Percentiles rank a stretch among this genome's conserved stretches.
Evolutionary conservation across 1,140 invertebrate species (phyloP).

Genomic region (Chelonus insularis): DNA sequence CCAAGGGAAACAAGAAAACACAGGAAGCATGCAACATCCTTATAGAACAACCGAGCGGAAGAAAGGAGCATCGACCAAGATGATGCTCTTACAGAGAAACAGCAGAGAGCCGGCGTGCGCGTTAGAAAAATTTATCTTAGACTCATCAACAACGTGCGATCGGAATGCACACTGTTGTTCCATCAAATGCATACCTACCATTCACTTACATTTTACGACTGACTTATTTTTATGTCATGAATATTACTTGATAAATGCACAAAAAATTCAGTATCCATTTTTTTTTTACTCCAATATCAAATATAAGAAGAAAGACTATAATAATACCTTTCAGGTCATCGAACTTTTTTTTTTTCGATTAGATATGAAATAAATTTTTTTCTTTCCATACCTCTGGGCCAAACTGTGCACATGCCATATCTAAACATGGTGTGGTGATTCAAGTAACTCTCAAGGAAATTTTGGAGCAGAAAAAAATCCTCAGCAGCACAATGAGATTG

Average conservation of each 20-base stretch:
- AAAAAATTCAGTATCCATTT: too few relatives aligned
- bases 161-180: too few relatives aligned
- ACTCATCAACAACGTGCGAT: too few relatives aligned
- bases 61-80: conserved; percentile 21
- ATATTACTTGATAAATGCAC: too few relatives aligned
- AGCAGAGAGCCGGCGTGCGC: not conserved
- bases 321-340: too few relatives aligned
- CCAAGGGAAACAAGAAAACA: conserved; percentile 25
- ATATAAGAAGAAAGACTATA: too few relatives aligned
- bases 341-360: too few relatives aligned
- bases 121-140: too few relatives aligned
- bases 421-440: conserved; percentile 17
- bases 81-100: not conserved
- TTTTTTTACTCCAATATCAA: too few relatives aligned
- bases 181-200: too few relatives aligned
- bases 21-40: conserved; percentile 14
- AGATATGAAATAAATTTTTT: conserved; percentile 9
- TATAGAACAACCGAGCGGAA: conserved; percentile 13
- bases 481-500: not conserved
- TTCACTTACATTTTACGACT: too few relatives aligned
- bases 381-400: conserved; percentile 7
- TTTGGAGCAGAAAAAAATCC: not conserved
- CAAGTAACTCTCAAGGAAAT: not conserved
- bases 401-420: conserved; percentile 17
- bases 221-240: too few relatives aligned